A percentile compares a stretch with the other conserved stretches of the same genome.
Evolutionary conservation across 2,113 vertebrate genomes (phyloP).

Genomic region (Cyphomyrus plagiostoma): DNA sequence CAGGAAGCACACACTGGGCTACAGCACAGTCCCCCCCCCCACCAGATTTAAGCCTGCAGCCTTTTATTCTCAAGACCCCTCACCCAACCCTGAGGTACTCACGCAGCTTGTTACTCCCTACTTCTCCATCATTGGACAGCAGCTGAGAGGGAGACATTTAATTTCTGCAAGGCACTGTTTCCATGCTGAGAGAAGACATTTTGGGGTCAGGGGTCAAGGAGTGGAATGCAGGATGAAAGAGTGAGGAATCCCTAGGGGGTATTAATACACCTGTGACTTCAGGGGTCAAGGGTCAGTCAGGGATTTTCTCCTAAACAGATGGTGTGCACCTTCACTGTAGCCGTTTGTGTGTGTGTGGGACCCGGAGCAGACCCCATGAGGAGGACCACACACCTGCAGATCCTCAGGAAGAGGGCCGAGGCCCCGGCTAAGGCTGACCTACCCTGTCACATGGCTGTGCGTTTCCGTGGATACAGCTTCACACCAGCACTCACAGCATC

Average conservation of each 20-base stretch:
- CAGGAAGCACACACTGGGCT: neutral
- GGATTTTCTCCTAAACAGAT: neutral
- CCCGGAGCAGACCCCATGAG: constrained; percentile 27
- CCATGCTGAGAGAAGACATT: neutral
- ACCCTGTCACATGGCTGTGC: neutral
- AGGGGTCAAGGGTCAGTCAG: neutral
- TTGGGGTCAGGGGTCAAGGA: neutral
- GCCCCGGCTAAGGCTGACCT: neutral
- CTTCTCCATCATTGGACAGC: neutral
- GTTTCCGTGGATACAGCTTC: neutral
- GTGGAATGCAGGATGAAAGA: neutral
- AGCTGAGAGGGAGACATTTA: neutral
- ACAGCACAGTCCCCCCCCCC: neutral
- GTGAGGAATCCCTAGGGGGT: neutral
- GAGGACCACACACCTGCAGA: constrained; percentile 52
- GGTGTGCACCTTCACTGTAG: neutral
- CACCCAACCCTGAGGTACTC: neutral
- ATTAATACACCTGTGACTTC: neutral
- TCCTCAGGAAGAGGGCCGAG: constrained; percentile 2
- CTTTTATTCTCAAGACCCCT: neutral
- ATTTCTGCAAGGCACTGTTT: neutral
- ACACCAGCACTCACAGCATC: neutral
- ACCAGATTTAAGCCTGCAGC: neutral
- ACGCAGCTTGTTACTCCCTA: neutral
- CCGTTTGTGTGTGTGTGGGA: too few relatives aligned